Evolutionary conservation across 1,140 invertebrate species (phyloP), one percentile per base, ranked within the genome.

Genomic region (Steinernema khuongi): DNA sequence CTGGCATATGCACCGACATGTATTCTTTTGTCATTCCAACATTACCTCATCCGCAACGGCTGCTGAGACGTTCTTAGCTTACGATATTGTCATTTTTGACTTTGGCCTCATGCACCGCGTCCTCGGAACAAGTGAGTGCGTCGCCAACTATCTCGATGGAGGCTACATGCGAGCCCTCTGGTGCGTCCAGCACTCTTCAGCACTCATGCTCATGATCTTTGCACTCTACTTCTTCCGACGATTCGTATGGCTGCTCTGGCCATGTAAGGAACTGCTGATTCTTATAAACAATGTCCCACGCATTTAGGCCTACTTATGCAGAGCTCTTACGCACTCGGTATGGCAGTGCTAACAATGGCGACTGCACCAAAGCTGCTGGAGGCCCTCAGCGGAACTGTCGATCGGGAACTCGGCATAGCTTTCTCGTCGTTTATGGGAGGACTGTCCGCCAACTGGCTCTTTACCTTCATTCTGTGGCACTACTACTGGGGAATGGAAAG

Each of bases 41-140:
- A 79, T 82, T n/a, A 31, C 44, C n/a, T 32, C 74, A 18, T 31
- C 74, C 29, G 80, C 80, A 2, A 73, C 80, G 22, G 33, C 73
- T 14, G 67, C 71, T 66, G 67, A 72, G n/a, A 67, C 68, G 19
- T 82, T 81, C 44, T 67, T 83, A 1, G 82, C 81, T 17, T 81
- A 83, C 66, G 81, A 83, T 69, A 83, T 83, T 43, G 76, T 83
- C 1, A 83, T 83, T 33, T 83, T 81, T 32, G 81, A 83, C 68
- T 83, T 82, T 32, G 81, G 81, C 17, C 75, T 83, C 22, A 82
- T 83, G 81, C 77, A 82, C 31, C 50, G 78, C 29, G 73, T 82
- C 29, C 72, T 83, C 17, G 81, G 81, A 1, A 83, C 81, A 67
- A 80, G 69, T 19, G 82, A 84, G 68, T 83, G 81, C 73, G 79